A percentile compares a stretch with the other conserved stretches of the same genome.
Conservation (phyloP, 2,113 vertebrate species). For the Dissostichus mawsoni region DNA sequence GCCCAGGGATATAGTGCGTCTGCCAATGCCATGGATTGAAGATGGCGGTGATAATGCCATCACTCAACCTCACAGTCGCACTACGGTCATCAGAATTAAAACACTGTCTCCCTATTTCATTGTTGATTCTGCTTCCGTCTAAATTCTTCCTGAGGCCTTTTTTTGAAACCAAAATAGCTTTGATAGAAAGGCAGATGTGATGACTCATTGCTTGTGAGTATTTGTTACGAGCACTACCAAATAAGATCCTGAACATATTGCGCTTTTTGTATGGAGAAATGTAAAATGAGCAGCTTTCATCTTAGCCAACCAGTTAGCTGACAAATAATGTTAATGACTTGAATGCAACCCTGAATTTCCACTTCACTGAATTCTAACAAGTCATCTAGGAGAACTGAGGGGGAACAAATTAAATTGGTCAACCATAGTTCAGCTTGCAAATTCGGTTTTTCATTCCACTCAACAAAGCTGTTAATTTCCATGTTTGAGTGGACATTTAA, state of each 20-base stretch:
- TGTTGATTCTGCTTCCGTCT: slow-evolving; percentile 22
- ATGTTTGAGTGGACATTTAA: slow-evolving; percentile 16
- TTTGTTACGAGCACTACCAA: slow-evolving; percentile 18
- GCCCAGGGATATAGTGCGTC: slow-evolving; percentile 53
- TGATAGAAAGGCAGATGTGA: slow-evolving; percentile 44
- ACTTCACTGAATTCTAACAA: slow-evolving; percentile 2
- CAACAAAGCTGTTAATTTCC: background rate
- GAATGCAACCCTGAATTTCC: slow-evolving; percentile 10
- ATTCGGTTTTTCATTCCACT: background rate
- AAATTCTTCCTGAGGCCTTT: slow-evolving; percentile 18
- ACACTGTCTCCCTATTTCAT: slow-evolving; percentile 13
- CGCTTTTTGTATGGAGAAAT: background rate
- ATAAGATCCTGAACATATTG: slow-evolving; percentile 14
- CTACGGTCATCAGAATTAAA: slow-evolving; percentile 42
- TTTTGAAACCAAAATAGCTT: slow-evolving; percentile 17
- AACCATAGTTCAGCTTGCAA: background rate
- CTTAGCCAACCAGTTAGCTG: background rate
- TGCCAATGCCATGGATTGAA: slow-evolving; percentile 53
- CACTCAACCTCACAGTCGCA: slow-evolving; percentile 46
- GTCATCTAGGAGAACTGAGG: slow-evolving; percentile 2
- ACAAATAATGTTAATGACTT: background rate
- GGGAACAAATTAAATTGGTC: background rate
- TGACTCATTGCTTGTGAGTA: slow-evolving; percentile 51
- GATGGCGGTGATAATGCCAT: slow-evolving; percentile 58
- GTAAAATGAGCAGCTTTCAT: slow-evolving; percentile 8